phyloP scores from a whole-genome alignment of 2,113 vertebrate species.

The Thunnus thynnus region DNA sequence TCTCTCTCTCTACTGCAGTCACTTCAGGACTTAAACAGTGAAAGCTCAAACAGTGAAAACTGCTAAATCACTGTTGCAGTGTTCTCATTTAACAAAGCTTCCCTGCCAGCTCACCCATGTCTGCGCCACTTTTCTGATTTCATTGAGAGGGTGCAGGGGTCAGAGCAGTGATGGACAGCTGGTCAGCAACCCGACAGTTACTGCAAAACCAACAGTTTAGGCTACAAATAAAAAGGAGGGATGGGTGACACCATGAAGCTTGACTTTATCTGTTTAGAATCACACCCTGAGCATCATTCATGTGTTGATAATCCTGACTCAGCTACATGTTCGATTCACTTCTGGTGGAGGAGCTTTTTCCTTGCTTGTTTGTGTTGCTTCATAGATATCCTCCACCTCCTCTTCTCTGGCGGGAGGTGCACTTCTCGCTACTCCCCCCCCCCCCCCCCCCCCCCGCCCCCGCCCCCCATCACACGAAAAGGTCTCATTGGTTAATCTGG shows the following conservation, averaged over 20 bases:
- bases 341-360: conserved; percentile 20
- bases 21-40: conserved; percentile 37
- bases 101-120: conserved; percentile 3
- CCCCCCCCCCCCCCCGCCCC: neutral
- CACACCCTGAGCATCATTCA: conserved; percentile 2
- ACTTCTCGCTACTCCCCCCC: neutral
- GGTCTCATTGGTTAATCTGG: conserved; percentile 60
- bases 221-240: neutral
- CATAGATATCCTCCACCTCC: conserved; percentile 21
- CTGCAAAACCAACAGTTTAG: conserved; percentile 27
- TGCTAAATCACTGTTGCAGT: conserved; percentile 69
- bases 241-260: conserved; percentile 7
- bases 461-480: neutral
- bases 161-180: conserved; percentile 49
- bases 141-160: conserved; percentile 23
- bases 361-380: conserved; percentile 8
- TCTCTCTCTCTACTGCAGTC: conserved; percentile 47
- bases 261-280: conserved; percentile 2
- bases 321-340: conserved; percentile 39
- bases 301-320: conserved; percentile 32
- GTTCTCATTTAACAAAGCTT: conserved; percentile 50
- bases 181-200: conserved; percentile 41
- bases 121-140: conserved; percentile 1
- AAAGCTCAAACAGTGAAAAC: conserved; percentile 56
- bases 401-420: conserved; percentile 16